A percentile compares a stretch with the other conserved stretches of the same genome.
Conservation (phyloP, 2,888 invertebrate species). For the Leptinotarsa tumamoca region DNA sequence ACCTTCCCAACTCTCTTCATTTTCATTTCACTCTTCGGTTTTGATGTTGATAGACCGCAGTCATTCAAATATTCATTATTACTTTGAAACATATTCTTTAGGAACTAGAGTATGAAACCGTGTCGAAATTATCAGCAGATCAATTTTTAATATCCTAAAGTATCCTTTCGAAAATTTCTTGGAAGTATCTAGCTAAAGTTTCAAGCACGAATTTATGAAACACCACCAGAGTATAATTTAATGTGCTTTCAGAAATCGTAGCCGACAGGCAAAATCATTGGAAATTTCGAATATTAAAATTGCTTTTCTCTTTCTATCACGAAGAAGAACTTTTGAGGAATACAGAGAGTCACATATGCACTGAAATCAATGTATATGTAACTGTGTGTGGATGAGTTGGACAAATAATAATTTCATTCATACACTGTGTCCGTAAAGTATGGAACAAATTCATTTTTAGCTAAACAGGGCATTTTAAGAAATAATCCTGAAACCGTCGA, state of each 20-base stretch:
- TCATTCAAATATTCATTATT: too few species aligned
- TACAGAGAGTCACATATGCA: background rate
- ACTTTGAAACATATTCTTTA: background rate
- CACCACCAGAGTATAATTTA: background rate
- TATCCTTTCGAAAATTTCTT: background rate
- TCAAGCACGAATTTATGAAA: background rate
- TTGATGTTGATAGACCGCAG: too few species aligned
- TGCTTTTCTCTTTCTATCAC: background rate
- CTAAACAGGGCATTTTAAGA: too few species aligned
- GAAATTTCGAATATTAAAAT: background rate
- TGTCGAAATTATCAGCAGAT: background rate
- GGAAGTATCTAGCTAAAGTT: background rate
- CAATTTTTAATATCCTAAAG: constrained; percentile 20
- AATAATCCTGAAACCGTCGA: too few species aligned
- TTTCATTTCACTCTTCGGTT: too few species aligned
- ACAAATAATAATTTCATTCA: too few species aligned
- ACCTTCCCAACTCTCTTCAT: too few species aligned
- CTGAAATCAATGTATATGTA: background rate
- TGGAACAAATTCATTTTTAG: too few species aligned
- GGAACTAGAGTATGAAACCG: background rate
- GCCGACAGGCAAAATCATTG: background rate
- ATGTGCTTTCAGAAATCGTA: background rate
- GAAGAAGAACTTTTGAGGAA: background rate
- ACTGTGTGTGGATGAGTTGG: too few species aligned
- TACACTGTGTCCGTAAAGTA: too few species aligned